Base-by-base conservation (phyloP, 2,888 invertebrate genomes). In the Siphonodentalium dalli region DNA sequence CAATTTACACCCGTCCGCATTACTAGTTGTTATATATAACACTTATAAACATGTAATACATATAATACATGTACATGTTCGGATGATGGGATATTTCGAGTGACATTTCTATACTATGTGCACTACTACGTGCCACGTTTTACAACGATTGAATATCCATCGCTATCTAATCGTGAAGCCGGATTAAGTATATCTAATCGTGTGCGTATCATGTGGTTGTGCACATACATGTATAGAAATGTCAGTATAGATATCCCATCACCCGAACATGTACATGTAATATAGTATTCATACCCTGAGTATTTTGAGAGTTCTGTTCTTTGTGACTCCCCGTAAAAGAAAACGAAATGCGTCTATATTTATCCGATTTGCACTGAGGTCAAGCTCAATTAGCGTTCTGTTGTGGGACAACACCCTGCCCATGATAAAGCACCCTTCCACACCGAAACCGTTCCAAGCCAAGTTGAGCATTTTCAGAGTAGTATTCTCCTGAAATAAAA, bases 401-500 rank as follows among this genome's bases (percentile, higher is more conserved):
- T 72, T 72, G n/a, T 47, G 33, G 18, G 58, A 53, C 18, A 72
- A 47, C 6, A 63, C 50, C 37, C 65, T 66, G 2, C 64, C 68
- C 60, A 72, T 63, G 47, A 63, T 68, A 38, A 65, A 64, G 26
- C 69, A 68, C 2, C 72, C 72, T 40, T 69, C 69, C 54, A 68
- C 52, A n/a, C 69, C 68, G 35, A 70, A 64, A 2, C 72, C 72
- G 44, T 72, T 72, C 69, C 69, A 72, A 15, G 66, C 59, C 26
- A 72, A 50, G 40, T 66, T 66, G 3, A 72, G 49, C 1, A 51
- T 47, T 38, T 58, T 56, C n/a, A 72, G 45, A 7, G 54, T 52
- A 6, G 53, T 57, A 43, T 72, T 72, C 5, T 35, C 38, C 72
- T 72, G 53, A 34, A 51, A 63, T 15, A 20, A n/a, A 3, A 2